Percentiles rank a stretch among this genome's conserved stretches.
Conservation (phyloP, 2,797 vertebrate species). For the Labroides dimidiatus region DNA sequence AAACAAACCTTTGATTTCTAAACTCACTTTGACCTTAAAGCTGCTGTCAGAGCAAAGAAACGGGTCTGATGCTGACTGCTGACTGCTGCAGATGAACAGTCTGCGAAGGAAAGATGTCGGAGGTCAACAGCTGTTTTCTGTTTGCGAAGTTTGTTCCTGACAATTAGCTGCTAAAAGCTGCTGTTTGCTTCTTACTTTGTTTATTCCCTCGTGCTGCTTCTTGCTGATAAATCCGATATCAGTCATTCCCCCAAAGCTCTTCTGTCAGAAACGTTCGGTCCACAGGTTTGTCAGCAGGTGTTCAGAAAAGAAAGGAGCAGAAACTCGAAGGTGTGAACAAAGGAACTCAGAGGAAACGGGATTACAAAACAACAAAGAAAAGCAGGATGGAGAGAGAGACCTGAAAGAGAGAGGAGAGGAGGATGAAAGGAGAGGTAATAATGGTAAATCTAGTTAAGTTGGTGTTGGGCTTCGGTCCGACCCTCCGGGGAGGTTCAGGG, state of each 20-base stretch:
- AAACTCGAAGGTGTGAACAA: neutral
- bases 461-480: conserved; percentile 35
- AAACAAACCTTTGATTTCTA: conserved; percentile 37
- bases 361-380: conserved; percentile 2
- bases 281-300: neutral
- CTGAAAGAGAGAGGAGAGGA: neutral
- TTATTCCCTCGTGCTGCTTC: no score
- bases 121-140: conserved; percentile 15
- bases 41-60: neutral
- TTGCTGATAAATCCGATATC: neutral
- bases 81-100: neutral
- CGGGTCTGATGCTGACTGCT: no score
- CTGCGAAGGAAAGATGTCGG: neutral
- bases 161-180: no score
- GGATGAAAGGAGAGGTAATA: conserved; percentile 27
- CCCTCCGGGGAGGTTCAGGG: conserved; percentile 50
- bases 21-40: neutral
- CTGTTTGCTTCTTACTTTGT: no score
- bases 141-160: neutral
- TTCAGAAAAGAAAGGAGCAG: neutral
- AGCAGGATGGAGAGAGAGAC: neutral
- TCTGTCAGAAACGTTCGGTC: neutral
- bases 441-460: conserved; percentile 39
- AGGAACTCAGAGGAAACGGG: neutral
- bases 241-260: neutral